phyloP scores from a whole-genome alignment of 2,888 invertebrate species.

The Neoscelio sp. region DNA sequence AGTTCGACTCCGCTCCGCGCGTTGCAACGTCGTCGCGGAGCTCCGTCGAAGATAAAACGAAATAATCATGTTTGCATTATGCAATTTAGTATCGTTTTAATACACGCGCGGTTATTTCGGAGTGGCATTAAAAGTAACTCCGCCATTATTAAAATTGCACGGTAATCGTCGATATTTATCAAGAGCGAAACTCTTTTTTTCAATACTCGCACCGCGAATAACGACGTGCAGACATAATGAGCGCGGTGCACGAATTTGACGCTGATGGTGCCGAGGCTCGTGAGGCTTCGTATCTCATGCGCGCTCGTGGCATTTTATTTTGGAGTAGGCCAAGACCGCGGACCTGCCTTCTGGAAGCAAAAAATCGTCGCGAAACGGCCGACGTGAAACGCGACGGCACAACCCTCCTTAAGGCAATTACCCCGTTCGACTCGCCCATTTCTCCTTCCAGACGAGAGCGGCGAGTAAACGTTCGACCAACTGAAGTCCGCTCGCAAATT shows the following conservation, averaged over 20 bases:
- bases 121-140: conserved; percentile 12
- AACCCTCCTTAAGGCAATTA: conserved; percentile 75
- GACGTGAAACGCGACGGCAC: conserved; percentile 70
- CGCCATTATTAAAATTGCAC: conserved; percentile 52
- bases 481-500: conserved; percentile 81
- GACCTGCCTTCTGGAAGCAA: conserved; percentile 58
- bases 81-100: conserved; percentile 32
- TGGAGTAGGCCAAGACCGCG: conserved; percentile 46
- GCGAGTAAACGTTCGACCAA: conserved; percentile 63
- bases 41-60: conserved; percentile 29
- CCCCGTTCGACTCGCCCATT: conserved; percentile 69
- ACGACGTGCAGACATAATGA: conserved; percentile 64
- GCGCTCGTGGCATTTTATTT: conserved; percentile 37
- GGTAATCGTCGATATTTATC: conserved; percentile 54
- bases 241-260: conserved; percentile 64
- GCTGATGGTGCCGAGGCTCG: conserved; percentile 57
- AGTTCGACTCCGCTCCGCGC: conserved; percentile 4
- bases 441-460: conserved; percentile 36
- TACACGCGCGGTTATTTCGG: conserved; percentile 3
- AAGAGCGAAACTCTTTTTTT: conserved; percentile 21
- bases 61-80: conserved; percentile 44
- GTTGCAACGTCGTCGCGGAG: conserved; percentile 11
- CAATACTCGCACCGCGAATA: conserved; percentile 37
- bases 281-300: conserved; percentile 11
- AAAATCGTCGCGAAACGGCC: conserved; percentile 73